phyloP scores from a whole-genome alignment of 2,888 invertebrate species.

The Hypselothyrea guttata region DNA sequence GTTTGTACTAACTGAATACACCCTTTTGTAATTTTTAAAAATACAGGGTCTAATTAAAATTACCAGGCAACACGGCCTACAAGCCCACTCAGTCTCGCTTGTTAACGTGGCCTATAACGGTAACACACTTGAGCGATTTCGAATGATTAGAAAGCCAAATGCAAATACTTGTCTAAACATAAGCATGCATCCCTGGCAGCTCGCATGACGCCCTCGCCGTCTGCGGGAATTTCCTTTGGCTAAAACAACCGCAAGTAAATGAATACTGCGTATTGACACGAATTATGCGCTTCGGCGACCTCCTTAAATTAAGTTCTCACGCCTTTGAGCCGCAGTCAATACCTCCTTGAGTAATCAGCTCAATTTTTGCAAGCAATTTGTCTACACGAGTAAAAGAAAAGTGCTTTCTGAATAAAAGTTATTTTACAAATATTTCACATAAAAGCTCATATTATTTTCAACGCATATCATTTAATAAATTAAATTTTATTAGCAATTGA shows the following conservation, averaged over 20 bases:
- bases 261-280: conserved; percentile 71
- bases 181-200: conserved; percentile 16
- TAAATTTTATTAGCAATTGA: too few species aligned
- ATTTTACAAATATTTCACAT: background rate
- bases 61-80: too few species aligned
- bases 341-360: conserved; percentile 36
- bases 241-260: conserved; percentile 68
- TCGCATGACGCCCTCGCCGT: background rate
- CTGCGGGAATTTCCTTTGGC: conserved; percentile 47
- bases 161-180: conserved; percentile 9
- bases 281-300: conserved; percentile 64
- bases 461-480: too few species aligned
- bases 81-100: conserved; percentile 11
- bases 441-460: too few species aligned
- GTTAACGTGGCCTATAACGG: conserved; percentile 55
- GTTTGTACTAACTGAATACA: too few species aligned
- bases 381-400: too few species aligned
- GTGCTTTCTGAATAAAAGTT: background rate
- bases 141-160: conserved; percentile 48
- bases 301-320: conserved; percentile 40
- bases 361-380: conserved; percentile 9
- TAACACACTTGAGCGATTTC: conserved; percentile 53
- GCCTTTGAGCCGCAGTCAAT: conserved; percentile 22
- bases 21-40: too few species aligned
- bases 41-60: conserved; percentile 59